phyloP scores from a whole-genome alignment of 1,140 invertebrate genomes.

The Rhynchophorus ferrugineus region DNA sequence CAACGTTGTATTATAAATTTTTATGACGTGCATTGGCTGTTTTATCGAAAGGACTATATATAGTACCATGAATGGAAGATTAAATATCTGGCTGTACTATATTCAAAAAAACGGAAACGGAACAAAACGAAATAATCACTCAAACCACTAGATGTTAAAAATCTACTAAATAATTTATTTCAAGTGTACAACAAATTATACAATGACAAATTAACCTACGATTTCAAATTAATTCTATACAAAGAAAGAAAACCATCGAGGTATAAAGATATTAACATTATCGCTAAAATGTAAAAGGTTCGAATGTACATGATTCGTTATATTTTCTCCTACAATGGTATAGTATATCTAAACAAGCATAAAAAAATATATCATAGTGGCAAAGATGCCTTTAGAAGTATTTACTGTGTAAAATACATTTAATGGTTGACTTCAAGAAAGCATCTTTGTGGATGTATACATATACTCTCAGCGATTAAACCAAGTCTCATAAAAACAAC shows the following conservation, averaged over 20 bases:
- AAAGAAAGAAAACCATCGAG: conserved; percentile 1
- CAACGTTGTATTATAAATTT: no score
- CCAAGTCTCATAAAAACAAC: no score
- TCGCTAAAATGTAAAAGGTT: neutral
- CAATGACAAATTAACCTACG: conserved; percentile 16
- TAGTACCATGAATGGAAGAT: no score
- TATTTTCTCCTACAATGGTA: neutral
- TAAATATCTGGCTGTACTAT: conserved; percentile 71
- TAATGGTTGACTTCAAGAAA: no score
- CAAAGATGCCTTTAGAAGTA: no score
- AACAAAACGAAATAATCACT: conserved; percentile 59
- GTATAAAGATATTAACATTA: neutral
- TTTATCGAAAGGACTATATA: no score
- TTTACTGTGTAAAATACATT: no score
- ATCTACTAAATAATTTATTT: conserved; percentile 26
- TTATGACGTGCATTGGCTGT: no score
- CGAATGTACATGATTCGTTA: neutral
- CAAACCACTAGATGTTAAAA: conserved; percentile 31
- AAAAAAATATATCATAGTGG: no score
- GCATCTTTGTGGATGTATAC: no score
- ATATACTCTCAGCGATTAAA: no score
- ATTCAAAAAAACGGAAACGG: conserved; percentile 71
- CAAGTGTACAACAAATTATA: conserved; percentile 22
- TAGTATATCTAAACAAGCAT: no score
- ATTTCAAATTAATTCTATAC: conserved; percentile 19